phyloP scores from a whole-genome alignment of 1,140 invertebrate species.

The Metaphire vulgaris region DNA sequence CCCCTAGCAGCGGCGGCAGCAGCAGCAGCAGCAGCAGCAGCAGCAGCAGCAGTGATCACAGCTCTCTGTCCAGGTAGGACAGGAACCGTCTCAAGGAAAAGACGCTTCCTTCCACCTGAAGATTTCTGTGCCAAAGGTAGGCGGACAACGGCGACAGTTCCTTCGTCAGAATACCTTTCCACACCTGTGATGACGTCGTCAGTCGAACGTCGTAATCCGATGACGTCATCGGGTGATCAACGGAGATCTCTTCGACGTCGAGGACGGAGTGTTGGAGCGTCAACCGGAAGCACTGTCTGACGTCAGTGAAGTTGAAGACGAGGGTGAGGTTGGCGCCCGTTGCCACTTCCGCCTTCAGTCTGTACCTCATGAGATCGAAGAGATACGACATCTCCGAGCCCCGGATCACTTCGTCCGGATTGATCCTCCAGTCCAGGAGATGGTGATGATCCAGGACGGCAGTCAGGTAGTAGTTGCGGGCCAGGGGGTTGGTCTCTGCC shows the following conservation, averaged over 20 bases:
- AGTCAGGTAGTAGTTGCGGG: slow-evolving; percentile 39
- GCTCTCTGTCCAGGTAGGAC: neutral
- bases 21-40: too few species aligned
- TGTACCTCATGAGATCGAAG: slow-evolving; percentile 30
- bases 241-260: slow-evolving; percentile 21
- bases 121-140: neutral
- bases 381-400: slow-evolving; percentile 31
- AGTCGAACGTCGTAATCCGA: slow-evolving; percentile 34
- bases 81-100: neutral
- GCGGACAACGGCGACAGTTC: neutral
- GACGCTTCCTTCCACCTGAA: neutral
- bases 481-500: slow-evolving; percentile 37
- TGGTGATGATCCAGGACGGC: slow-evolving; percentile 35
- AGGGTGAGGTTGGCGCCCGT: slow-evolving; percentile 29
- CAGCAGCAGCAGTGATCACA: too few species aligned
- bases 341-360: slow-evolving; percentile 38
- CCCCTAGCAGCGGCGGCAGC: too few species aligned
- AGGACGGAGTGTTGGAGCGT: slow-evolving; percentile 35
- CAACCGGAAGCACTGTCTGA: slow-evolving; percentile 26
- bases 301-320: slow-evolving; percentile 34
- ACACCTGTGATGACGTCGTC: slow-evolving; percentile 22
- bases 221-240: neutral
- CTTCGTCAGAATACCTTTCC: slow-evolving; percentile 20
- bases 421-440: slow-evolving; percentile 13
- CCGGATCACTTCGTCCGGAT: slow-evolving; percentile 26